A percentile compares a stretch with the other conserved stretches of the same genome.
phyloP scores from a whole-genome alignment of 2,113 vertebrate genomes.

The Oryzias celebensis region DNA sequence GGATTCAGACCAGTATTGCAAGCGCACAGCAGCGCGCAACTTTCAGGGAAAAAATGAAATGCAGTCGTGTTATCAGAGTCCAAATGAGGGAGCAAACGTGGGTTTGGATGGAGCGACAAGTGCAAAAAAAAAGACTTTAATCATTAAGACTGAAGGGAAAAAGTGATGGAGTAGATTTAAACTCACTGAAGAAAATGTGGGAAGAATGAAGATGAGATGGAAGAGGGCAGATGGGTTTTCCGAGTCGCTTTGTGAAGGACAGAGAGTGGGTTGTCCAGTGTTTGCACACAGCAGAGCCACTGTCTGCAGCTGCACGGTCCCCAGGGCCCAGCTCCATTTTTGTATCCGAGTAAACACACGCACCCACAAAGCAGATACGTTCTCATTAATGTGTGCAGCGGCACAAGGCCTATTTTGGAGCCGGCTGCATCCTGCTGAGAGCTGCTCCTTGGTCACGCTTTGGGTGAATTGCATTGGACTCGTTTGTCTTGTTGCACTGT shows the following conservation, averaged over 20 bases:
- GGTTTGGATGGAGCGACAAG: constrained; percentile 24
- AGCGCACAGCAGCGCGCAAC: constrained; percentile 33
- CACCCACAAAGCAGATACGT: background rate
- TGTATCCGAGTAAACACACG: constrained; percentile 13
- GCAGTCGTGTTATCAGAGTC: constrained; percentile 51
- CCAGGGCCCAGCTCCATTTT: constrained; percentile 42
- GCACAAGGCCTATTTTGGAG: constrained; percentile 46
- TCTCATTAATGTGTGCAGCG: constrained; percentile 48
- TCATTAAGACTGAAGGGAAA: constrained; percentile 7
- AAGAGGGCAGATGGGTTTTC: constrained; percentile 32
- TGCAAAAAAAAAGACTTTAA: constrained; percentile 2
- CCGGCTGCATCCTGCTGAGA: constrained; percentile 31
- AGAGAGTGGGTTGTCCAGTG: constrained; percentile 57
- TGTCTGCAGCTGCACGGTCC: constrained; percentile 69
- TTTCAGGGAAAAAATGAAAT: constrained; percentile 33
- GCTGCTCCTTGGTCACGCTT: constrained; percentile 35
- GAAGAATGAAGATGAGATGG: constrained; percentile 17
- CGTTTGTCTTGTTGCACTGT: constrained; percentile 17
- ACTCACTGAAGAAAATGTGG: constrained; percentile 9
- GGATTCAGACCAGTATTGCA: constrained; percentile 54
- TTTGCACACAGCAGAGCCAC: constrained; percentile 56
- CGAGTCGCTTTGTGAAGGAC: constrained; percentile 32
- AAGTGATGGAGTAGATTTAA: background rate
- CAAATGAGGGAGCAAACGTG: constrained; percentile 22
- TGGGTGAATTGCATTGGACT: constrained; percentile 15